Evolutionary conservation across 2,797 vertebrate species (phyloP), one percentile per base, ranked within the genome.

Genomic region (Microchirus variegatus): DNA sequence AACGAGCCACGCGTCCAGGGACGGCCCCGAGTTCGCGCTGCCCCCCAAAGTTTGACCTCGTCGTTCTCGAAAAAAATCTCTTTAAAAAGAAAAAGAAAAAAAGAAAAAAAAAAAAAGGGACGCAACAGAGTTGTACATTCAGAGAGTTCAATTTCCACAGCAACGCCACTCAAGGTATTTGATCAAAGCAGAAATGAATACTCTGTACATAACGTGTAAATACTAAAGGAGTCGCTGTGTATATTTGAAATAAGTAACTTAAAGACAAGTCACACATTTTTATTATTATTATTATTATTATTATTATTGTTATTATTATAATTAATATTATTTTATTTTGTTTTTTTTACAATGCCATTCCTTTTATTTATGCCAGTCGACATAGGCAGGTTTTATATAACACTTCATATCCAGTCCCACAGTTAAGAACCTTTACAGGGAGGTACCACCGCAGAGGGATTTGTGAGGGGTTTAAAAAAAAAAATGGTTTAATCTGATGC

Each of bases 161-260:
- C 86, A 92, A 92, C 82, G 80, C 90, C 83, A 78, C 81, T 87
- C 84, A 87, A 90, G 88, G 92, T 96, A 96, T 96, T 95, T 93
- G 91, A 94, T 93, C 87, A 91, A 94, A 93, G 89, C 94, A 86
- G 84, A 90, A 85, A 83, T 80, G 62, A 94, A 77, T 88, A 91
- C 93, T 87, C 73, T 94, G 90, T 94, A 96, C 95, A 97, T 94
- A 22, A 98, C 91, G 89, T 91, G 96, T 99, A 98, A 90, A 99
- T 97, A 98, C 93, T 95, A 95, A 97, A 96, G 93, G 94, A 96
- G 96, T 96, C 96, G 92, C 95, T 97, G 96, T 99, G 97, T 99
- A 98, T 98, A 99, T 99, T 98, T 98, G 97, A 98, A 91, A 95
- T 97, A 94, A 96, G 94, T 97, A 96, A 98, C 87, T 95, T 95